Evolutionary conservation across 2,888 invertebrate genomes (phyloP).

Genomic region (Gortyna flavago): DNA sequence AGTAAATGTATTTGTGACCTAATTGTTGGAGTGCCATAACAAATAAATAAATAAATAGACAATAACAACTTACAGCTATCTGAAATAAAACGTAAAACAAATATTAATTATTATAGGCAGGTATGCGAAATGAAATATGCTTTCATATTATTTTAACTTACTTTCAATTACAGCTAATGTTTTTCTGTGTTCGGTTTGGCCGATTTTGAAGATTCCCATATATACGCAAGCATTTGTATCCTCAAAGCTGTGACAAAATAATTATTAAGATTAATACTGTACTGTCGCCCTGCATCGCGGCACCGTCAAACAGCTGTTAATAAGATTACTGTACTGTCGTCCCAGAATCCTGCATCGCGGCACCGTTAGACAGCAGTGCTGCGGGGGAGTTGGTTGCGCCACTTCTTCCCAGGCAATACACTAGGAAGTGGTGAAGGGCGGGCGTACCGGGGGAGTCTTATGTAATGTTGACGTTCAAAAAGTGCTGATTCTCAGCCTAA

Average conservation of each 20-base stretch:
- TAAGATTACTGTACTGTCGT: not conserved
- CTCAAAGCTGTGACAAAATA: slow-evolving; percentile 21
- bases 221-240: slow-evolving; percentile 39
- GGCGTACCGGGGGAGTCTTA: not conserved
- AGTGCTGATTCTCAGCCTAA: not conserved
- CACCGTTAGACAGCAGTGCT: not conserved
- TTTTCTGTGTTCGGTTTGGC: not conserved
- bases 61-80: slow-evolving; percentile 26
- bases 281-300: not conserved
- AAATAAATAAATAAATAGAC: too few species aligned
- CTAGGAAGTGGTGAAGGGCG: not conserved
- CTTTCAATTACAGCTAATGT: slow-evolving; percentile 42
- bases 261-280: not conserved
- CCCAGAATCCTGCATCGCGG: not conserved
- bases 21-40: too few species aligned
- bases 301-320: not conserved
- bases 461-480: not conserved
- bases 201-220: slow-evolving; percentile 22
- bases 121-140: not conserved
- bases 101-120: not conserved
- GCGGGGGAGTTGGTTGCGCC: not conserved
- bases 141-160: slow-evolving; percentile 22
- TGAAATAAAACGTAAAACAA: slow-evolving; percentile 18
- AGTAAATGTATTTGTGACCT: too few species aligned
- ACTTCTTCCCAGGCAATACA: not conserved